These are phyloP conservation scores for Pyrocoelia pectoralis DNA, from an alignment of 2,888 invertebrate species.

Conservation along the genomic window DNA sequence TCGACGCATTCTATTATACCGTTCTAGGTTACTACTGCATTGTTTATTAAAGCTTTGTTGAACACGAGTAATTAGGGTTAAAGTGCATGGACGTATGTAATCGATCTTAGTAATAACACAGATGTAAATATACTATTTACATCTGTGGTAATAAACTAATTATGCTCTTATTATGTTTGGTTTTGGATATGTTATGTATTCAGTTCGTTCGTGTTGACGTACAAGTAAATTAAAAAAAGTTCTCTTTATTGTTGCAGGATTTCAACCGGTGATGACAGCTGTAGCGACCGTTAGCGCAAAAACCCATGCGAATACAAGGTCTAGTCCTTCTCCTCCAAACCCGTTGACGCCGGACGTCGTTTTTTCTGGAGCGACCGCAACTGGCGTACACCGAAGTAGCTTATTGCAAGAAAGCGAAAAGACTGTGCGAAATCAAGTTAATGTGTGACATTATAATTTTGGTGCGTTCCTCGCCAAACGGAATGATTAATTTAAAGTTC, in stretches of 20 bases:
- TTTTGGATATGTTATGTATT: conserved; percentile 12
- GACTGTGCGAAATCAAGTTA: conserved; percentile 62
- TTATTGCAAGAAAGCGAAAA: conserved; percentile 51
- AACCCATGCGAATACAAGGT: conserved; percentile 54
- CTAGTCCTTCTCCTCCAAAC: conserved; percentile 35
- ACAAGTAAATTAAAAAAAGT: conserved; percentile 2
- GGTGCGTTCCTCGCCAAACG: conserved; percentile 64
- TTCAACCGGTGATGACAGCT: conserved; percentile 67
- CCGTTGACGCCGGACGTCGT: conserved; percentile 52
- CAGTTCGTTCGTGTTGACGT: conserved; percentile 12
- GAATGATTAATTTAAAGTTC: conserved; percentile 56
- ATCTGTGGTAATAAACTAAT: conserved; percentile 47
- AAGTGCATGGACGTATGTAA: conserved; percentile 44
- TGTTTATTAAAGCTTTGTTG: conserved; percentile 42
- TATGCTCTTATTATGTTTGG: conserved; percentile 39
- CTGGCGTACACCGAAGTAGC: conserved; percentile 46
- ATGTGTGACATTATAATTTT: conserved; percentile 73
- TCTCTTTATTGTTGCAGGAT: conserved; percentile 57
- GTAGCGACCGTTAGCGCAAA: conserved; percentile 61
- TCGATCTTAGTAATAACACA: no score
- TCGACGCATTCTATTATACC: conserved; percentile 33
- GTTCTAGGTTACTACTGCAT: conserved; percentile 31
- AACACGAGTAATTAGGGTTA: conserved; percentile 46
- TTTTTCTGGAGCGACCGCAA: conserved; percentile 49
- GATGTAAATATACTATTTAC: no score